Percentiles rank a stretch among this genome's conserved stretches.
phyloP scores from a whole-genome alignment of 2,888 invertebrate genomes.

The Chalcis sispes region DNA sequence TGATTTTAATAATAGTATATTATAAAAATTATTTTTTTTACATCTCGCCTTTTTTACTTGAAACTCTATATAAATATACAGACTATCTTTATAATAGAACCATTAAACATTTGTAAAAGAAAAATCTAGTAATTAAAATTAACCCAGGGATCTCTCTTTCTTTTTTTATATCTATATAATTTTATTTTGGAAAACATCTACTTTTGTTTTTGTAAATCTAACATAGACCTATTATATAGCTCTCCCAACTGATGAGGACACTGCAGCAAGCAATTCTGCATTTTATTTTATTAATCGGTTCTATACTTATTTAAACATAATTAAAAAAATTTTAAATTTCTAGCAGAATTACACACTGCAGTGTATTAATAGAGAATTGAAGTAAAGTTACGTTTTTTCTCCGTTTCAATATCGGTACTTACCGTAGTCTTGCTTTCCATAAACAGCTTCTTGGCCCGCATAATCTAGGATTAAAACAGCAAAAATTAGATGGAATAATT shows the following conservation, averaged over 20 bases:
- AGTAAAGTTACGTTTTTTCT: constrained; percentile 41
- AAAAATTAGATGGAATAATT: constrained; percentile 12
- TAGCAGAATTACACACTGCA: constrained; percentile 46
- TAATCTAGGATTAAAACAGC: constrained; percentile 68
- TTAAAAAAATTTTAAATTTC: constrained; percentile 6
- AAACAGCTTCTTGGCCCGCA: constrained; percentile 70
- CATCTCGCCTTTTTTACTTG: constrained; percentile 47
- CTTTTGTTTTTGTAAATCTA: constrained; percentile 36
- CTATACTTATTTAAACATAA: not conserved
- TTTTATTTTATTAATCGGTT: not conserved
- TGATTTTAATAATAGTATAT: constrained; percentile 42
- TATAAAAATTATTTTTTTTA: constrained; percentile 52
- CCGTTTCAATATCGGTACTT: constrained; percentile 67
- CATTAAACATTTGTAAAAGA: constrained; percentile 46
- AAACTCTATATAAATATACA: constrained; percentile 54
- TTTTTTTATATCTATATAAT: constrained; percentile 39
- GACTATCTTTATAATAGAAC: constrained; percentile 48
- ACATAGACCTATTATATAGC: constrained; percentile 45
- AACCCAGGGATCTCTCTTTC: constrained; percentile 24
- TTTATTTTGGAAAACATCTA: constrained; percentile 42
- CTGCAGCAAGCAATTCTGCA: constrained; percentile 52
- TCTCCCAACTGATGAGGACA: constrained; percentile 38
- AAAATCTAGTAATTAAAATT: constrained; percentile 33
- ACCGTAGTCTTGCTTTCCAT: constrained; percentile 74
- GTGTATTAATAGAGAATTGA: constrained; percentile 31